Conservation (phyloP, 2,888 invertebrate species). For the Rhamphomyia laevipes region DNA sequence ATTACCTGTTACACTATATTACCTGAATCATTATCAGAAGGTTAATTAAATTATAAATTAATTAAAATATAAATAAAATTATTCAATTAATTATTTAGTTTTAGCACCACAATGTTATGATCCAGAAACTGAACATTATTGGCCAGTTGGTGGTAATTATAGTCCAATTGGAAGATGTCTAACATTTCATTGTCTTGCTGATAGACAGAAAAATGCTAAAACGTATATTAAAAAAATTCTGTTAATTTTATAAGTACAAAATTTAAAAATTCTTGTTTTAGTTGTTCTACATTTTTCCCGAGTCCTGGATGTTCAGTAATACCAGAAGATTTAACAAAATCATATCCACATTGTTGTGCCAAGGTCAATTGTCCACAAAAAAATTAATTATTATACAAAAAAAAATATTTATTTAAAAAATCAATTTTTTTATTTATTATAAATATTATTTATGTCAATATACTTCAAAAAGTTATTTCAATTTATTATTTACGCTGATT, state of each 20-base stretch:
- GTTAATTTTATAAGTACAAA: no score
- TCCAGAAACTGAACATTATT: conserved; percentile 4
- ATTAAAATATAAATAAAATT: no score
- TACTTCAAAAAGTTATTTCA: no score
- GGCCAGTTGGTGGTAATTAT: conserved; percentile 5
- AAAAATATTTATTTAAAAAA: no score
- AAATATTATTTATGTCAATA: no score
- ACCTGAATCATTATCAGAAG: no score
- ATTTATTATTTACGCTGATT: no score
- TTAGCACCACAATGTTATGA: conserved; percentile 1
- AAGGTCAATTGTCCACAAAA: conserved; percentile 2
- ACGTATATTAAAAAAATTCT: background rate
- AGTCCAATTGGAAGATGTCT: conserved; percentile 5
- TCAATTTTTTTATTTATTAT: no score
- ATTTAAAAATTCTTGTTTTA: background rate
- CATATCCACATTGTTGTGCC: conserved; percentile 8
- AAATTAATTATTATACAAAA: background rate
- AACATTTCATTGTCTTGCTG: conserved; percentile 1
- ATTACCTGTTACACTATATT: no score
- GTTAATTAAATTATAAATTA: no score
- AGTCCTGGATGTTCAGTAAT: background rate
- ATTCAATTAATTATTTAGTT: background rate
- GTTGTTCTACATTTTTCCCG: background rate
- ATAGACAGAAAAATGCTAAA: background rate
- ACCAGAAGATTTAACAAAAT: conserved; percentile 4